These are phyloP conservation scores for Spea hammondii DNA, from an alignment of 2,797 vertebrate species.

Conservation along the genomic window DNA sequence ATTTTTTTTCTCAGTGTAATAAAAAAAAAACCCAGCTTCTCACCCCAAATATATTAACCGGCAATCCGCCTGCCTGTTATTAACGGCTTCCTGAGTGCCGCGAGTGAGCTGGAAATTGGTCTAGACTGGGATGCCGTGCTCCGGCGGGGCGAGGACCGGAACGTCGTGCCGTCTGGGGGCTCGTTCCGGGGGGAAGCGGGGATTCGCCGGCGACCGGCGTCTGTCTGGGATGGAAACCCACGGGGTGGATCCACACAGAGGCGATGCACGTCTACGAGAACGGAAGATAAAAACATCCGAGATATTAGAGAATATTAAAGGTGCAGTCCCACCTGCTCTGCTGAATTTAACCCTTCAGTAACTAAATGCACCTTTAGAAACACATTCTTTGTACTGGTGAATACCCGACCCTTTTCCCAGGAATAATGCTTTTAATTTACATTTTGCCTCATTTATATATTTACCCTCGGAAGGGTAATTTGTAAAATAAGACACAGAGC, in stretches of 20 bases:
- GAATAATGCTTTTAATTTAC: too few relatives aligned
- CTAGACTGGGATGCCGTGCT: slow-evolving; percentile 21
- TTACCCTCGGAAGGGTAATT: too few relatives aligned
- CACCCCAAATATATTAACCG: slow-evolving; percentile 19
- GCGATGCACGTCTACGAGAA: background rate
- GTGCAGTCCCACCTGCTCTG: too few relatives aligned
- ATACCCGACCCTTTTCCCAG: too few relatives aligned
- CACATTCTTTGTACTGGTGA: too few relatives aligned
- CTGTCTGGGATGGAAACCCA: slow-evolving; percentile 4
- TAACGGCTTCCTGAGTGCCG: slow-evolving; percentile 26
- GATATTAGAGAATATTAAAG: too few relatives aligned
- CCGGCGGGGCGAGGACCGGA: background rate
- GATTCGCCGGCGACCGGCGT: slow-evolving; percentile 8
- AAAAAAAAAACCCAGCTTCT: slow-evolving; percentile 14
- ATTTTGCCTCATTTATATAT: too few relatives aligned
- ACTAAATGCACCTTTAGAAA: too few relatives aligned
- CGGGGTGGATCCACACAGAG: background rate
- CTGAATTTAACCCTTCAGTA: too few relatives aligned
- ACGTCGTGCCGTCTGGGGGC: slow-evolving; percentile 11
- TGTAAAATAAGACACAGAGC: too few relatives aligned
- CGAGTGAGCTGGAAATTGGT: slow-evolving; percentile 42
- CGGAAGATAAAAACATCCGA: background rate
- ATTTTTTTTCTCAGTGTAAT: slow-evolving; percentile 12
- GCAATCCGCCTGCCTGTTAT: slow-evolving; percentile 38
- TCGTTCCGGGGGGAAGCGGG: slow-evolving; percentile 2